A percentile compares a stretch with the other conserved stretches of the same genome.
Conservation (phyloP, 2,797 vertebrate species). For the Sternarchorhynchus goeldii region DNA sequence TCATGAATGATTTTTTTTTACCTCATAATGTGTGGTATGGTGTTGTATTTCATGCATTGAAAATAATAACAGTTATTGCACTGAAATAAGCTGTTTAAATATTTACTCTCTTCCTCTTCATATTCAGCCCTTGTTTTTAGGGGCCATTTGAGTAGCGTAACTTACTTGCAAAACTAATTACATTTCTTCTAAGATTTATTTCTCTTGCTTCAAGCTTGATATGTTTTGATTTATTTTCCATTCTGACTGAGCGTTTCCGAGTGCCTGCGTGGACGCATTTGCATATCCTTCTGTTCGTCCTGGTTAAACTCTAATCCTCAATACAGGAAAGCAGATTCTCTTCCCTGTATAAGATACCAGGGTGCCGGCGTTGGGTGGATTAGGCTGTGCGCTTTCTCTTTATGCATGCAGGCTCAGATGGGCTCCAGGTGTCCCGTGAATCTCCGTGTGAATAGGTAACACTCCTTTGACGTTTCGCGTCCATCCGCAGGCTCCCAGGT, state of each 20-base stretch:
- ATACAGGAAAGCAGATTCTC: not conserved
- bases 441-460: slow-evolving; percentile 55
- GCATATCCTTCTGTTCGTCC: not conserved
- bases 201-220: slow-evolving; percentile 9
- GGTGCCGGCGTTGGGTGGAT: slow-evolving; percentile 50
- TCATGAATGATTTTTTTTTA: no score
- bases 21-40: no score
- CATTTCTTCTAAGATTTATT: not conserved
- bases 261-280: not conserved
- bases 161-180: no score
- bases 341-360: not conserved
- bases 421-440: slow-evolving; percentile 57
- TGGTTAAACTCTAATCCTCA: not conserved
- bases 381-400: slow-evolving; percentile 34
- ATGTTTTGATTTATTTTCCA: no score
- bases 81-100: no score
- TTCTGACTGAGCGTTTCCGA: not conserved
- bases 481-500: not conserved
- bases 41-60: no score
- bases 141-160: no score
- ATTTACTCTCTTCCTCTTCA: no score
- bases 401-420: slow-evolving; percentile 1
- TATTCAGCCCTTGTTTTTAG: no score
- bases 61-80: no score
- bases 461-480: slow-evolving; percentile 43